These are phyloP conservation scores for Anabas testudineus DNA, from an alignment of 2,797 vertebrate species.

Conservation along the genomic window DNA sequence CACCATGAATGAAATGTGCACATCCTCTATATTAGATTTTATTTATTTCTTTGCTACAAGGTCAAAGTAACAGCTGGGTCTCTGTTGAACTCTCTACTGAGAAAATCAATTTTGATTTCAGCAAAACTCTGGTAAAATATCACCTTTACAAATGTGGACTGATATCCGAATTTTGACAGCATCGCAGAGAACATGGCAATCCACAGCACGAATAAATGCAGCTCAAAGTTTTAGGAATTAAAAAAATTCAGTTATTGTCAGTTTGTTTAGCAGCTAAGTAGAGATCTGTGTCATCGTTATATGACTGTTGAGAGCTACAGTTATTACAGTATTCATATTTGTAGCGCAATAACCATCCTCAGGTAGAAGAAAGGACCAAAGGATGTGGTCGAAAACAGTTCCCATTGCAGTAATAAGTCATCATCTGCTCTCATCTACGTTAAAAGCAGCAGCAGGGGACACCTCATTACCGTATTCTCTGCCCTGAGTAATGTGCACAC, in stretches of 20 bases:
- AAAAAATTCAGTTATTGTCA: constrained; percentile 17
- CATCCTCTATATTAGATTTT: neutral
- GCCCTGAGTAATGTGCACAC: neutral
- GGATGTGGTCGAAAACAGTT: neutral
- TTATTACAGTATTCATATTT: too few relatives aligned
- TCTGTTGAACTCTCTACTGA: neutral
- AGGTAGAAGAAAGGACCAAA: too few relatives aligned
- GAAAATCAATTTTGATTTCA: constrained; percentile 7
- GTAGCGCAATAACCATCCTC: neutral
- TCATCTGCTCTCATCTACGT: constrained; percentile 1
- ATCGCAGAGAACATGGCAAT: constrained; percentile 12
- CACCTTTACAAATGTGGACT: neutral
- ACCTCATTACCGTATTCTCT: neutral
- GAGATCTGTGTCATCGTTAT: constrained; percentile 40
- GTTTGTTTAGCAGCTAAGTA: constrained; percentile 21
- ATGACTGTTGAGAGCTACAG: constrained; percentile 13
- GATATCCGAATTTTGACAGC: neutral
- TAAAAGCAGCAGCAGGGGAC: constrained; percentile 8
- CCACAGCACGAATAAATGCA: constrained; percentile 26
- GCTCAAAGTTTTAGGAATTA: constrained; percentile 13
- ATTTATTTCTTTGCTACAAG: neutral
- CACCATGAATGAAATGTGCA: neutral
- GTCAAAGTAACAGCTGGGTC: neutral
- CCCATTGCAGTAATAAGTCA: neutral
- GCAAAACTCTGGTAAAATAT: neutral